Evolutionary conservation across 2,797 vertebrate species (phyloP), one percentile per base, ranked within the genome.

Genomic region (Mormyrus hasselquistii): DNA sequence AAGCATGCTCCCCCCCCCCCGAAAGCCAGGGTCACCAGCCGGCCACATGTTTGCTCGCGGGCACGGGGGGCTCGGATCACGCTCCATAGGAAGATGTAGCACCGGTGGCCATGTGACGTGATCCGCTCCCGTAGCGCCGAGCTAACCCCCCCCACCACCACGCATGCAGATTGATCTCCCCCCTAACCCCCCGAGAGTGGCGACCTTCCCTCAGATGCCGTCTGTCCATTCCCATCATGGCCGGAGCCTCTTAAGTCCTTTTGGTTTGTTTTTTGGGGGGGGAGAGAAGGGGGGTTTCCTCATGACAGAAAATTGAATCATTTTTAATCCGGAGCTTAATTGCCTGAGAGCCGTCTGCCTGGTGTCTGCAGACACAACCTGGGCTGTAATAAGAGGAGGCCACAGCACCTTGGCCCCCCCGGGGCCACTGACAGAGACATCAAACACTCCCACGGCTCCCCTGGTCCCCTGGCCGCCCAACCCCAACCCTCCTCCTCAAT

Each of bases 281-380:
- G 7, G 16, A n/a, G 55, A 25, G 49, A 9, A 25, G 22, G 38
- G 55, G 53, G 8, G 14, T 8, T 44, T 85, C 79, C 44, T 83
- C 41, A 62, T 29, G 57, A 49, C 25, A 73, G 57, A 53, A 89
- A 89, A 89, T 89, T 89, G 88, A 89, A 89, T 89, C 88, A 89
- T 44, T 65, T 86, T 89, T 86, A 86, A 89, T 89, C 88, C 59
- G 14, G 44, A 62, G 57, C 88, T 89, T 89, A 89, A 89, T 86
- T 89, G 88, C 83, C 50, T 34, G 82, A 89, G 83, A 29, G 25
- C 83, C 62, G 88, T 86, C 88, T 85, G 47, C 83, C 83, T 65
- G 49, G 65, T 44, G 53, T 59, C 65, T 85, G 88, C 49, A 69
- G 50, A 44, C 10, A 29, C 49, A 41, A n/a, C 29, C 38, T 47